These are phyloP conservation scores for Labeo calbasu DNA, from an alignment of 2,797 vertebrate species.

Conservation along the genomic window DNA sequence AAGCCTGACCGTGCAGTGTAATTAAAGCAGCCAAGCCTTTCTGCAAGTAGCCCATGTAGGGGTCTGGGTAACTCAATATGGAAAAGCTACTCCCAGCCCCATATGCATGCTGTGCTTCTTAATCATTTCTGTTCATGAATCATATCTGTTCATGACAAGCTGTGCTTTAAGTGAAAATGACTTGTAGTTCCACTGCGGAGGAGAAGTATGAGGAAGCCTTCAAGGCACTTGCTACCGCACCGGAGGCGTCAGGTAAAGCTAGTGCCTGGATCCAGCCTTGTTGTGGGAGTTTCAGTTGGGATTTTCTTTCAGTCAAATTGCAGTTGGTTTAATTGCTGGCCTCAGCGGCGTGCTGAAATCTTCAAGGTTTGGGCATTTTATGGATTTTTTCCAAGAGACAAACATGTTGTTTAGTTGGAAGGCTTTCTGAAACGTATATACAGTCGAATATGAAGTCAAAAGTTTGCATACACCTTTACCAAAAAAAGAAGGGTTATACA, in stretches of 20 bases:
- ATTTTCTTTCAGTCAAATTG: slow-evolving; percentile 35
- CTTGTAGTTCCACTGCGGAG: slow-evolving; percentile 24
- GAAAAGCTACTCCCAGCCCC: slow-evolving; percentile 21
- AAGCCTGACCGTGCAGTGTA: not conserved
- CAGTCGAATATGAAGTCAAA: too few species aligned
- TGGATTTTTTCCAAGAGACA: too few species aligned
- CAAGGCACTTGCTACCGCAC: slow-evolving; percentile 25
- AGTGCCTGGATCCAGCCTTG: slow-evolving; percentile 23
- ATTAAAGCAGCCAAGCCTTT: slow-evolving; percentile 25
- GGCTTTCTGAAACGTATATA: too few species aligned
- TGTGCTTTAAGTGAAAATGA: slow-evolving; percentile 39
- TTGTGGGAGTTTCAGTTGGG: slow-evolving; percentile 31
- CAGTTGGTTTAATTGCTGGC: slow-evolving; percentile 13
- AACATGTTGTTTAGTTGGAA: too few species aligned
- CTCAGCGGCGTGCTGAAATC: slow-evolving; percentile 28
- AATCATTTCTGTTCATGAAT: slow-evolving; percentile 40
- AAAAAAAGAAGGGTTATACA: too few species aligned
- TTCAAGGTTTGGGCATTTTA: not conserved
- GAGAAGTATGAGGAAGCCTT: slow-evolving; percentile 42
- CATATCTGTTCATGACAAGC: slow-evolving; percentile 21
- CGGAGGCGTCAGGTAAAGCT: slow-evolving; percentile 46
- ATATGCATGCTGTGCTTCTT: slow-evolving; percentile 17
- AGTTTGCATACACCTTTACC: too few species aligned
- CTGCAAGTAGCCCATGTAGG: slow-evolving; percentile 12
- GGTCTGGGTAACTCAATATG: not conserved